Conservation (phyloP, 2,888 invertebrate genomes). For the Nomada fabriciana region DNA sequence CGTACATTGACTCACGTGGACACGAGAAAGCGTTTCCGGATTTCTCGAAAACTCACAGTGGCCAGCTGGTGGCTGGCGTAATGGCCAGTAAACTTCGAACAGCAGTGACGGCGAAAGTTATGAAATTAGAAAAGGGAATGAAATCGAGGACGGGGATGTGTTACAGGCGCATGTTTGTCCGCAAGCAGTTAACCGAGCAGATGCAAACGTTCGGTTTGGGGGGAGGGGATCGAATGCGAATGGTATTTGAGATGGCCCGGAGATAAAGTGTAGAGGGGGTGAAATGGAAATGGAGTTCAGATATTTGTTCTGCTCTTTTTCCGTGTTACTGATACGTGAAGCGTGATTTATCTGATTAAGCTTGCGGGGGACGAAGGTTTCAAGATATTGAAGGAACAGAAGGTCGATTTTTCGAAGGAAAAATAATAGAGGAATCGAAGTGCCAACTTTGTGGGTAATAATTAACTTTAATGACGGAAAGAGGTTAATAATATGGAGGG, state of each 20-base stretch:
- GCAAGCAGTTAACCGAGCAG: neutral
- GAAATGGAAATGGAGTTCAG: neutral
- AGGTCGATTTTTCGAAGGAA: too few relatives aligned
- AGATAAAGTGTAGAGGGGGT: neutral
- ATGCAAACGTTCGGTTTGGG: neutral
- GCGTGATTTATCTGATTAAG: too few relatives aligned
- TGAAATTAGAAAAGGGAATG: neutral
- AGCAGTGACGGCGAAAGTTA: too few relatives aligned
- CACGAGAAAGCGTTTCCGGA: slow-evolving; percentile 7
- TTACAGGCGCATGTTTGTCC: slow-evolving; percentile 1
- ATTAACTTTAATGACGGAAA: neutral
- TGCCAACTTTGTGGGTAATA: neutral
- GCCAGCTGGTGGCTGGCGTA: neutral
- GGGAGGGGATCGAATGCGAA: neutral
- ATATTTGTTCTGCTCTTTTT: neutral
- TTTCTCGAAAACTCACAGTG: neutral
- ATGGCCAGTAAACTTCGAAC: neutral
- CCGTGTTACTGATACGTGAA: neutral
- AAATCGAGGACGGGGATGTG: neutral
- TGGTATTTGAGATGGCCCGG: neutral
- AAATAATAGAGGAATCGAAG: neutral
- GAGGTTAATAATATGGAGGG: neutral
- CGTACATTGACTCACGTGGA: slow-evolving; percentile 28
- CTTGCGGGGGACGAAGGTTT: too few relatives aligned
- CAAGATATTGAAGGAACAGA: too few relatives aligned